Evolutionary conservation across 2,888 invertebrate species (phyloP).

Genomic region (Nasonia oneida): DNA sequence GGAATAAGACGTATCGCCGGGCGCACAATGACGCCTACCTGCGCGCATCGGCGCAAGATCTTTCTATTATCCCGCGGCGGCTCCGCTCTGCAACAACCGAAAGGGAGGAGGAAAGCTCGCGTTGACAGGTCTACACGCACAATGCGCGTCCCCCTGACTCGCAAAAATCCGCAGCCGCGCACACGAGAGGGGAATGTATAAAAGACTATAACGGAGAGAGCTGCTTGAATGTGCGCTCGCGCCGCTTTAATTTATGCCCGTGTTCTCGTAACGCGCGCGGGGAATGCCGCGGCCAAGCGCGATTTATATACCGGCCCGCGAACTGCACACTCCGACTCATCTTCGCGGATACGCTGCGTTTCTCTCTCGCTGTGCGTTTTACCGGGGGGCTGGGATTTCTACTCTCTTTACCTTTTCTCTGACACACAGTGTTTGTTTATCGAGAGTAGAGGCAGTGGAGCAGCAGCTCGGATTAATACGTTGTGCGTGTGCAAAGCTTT

Average conservation of each 20-base stretch:
- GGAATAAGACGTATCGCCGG: constrained; percentile 48
- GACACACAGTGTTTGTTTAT: background rate
- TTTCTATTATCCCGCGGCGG: constrained; percentile 41
- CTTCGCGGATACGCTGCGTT: background rate
- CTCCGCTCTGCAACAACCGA: background rate
- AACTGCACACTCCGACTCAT: background rate
- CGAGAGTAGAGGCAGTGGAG: background rate
- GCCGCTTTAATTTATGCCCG: constrained; percentile 56
- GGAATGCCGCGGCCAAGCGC: constrained; percentile 33
- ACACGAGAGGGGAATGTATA: constrained; percentile 4
- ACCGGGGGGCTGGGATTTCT: background rate
- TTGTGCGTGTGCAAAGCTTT: background rate
- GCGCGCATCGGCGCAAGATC: constrained; percentile 33
- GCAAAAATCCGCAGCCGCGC: background rate
- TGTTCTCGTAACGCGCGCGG: constrained; percentile 37
- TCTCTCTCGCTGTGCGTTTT: background rate
- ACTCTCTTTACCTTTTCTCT: constrained; percentile 9
- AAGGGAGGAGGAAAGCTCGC: background rate
- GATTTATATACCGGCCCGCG: constrained; percentile 46
- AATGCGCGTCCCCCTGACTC: constrained; percentile 10
- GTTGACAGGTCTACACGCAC: constrained; percentile 43
- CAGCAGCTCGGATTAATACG: constrained; percentile 11
- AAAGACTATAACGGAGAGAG: constrained; percentile 27
- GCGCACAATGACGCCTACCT: constrained; percentile 55
- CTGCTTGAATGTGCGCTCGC: constrained; percentile 43